These are phyloP conservation scores for Mesoligia furuncula DNA, from an alignment of 2,888 invertebrate genomes.

Conservation along the genomic window DNA sequence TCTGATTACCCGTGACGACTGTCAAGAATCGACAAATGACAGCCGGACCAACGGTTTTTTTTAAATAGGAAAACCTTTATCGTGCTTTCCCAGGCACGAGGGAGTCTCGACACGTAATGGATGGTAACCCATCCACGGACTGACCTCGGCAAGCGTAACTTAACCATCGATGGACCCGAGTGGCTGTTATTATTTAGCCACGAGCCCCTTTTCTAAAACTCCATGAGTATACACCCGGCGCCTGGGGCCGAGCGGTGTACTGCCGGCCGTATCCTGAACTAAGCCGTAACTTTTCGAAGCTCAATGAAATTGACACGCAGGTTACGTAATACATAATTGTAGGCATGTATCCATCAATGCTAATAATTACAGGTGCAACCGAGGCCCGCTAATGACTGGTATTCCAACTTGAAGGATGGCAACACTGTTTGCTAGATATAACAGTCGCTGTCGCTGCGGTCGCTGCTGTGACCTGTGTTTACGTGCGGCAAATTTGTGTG, in stretches of 20 bases:
- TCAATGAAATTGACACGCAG: neutral
- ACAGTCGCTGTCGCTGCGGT: no score
- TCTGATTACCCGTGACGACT: no score
- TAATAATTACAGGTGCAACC: neutral
- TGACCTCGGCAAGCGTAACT: neutral
- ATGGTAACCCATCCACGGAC: neutral
- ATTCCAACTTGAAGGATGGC: slow-evolving; percentile 10
- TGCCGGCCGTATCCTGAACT: neutral
- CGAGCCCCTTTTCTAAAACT: neutral
- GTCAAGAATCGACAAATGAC: no score
- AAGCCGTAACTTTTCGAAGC: neutral
- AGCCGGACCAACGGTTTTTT: no score
- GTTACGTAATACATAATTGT: no score
- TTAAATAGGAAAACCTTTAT: no score
- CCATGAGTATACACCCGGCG: no score
- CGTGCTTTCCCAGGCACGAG: neutral
- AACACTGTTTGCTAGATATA: slow-evolving; percentile 3
- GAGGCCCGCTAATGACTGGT: slow-evolving; percentile 2
- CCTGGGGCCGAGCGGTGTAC: no score
- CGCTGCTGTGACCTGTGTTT: neutral
- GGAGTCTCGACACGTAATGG: neutral
- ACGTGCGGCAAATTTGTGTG: neutral
- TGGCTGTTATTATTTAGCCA: neutral
- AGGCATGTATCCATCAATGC: neutral
- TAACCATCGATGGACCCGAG: neutral